Conservation (phyloP, 1,140 invertebrate genomes). For the Drosophila serrata region DNA sequence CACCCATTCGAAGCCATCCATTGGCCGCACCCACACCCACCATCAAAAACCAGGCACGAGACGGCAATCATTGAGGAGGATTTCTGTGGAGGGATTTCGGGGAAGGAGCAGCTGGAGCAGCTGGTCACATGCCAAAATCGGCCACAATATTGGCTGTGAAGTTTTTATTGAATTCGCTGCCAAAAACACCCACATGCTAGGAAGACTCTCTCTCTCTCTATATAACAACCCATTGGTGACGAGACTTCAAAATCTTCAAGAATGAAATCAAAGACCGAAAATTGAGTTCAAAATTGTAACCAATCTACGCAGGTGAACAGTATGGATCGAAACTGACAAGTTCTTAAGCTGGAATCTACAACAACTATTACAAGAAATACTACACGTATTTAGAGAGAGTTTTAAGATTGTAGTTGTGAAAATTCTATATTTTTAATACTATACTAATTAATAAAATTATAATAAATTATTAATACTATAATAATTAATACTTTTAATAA, state of each 20-base stretch:
- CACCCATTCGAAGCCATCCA: constrained; percentile 12
- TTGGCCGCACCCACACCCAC: constrained; percentile 76
- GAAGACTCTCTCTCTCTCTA: background rate
- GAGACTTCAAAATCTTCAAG: constrained; percentile 1
- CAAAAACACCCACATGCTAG: constrained; percentile 65
- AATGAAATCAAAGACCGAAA: constrained; percentile 7
- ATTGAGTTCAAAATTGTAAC: constrained; percentile 1
- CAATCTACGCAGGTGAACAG: constrained; percentile 14
- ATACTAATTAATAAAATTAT: no score
- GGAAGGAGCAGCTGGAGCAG: constrained; percentile 27
- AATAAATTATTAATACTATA: no score
- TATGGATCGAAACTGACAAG: background rate
- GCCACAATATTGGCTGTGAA: constrained; percentile 75
- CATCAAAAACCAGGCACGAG: constrained; percentile 19
- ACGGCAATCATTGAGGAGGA: constrained; percentile 39
- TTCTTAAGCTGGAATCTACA: background rate
- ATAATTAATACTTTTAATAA: no score
- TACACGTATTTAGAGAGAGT: no score
- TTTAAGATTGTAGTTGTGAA: no score
- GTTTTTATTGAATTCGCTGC: constrained; percentile 79
- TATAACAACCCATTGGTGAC: constrained; percentile 5
- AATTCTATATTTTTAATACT: no score
- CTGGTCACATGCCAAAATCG: constrained; percentile 72
- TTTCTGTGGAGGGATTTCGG: background rate
- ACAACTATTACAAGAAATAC: background rate